Evolutionary conservation across 2,888 invertebrate species (phyloP), one percentile per base, ranked within the genome.

Genomic region (Pristionchus arcanus): DNA sequence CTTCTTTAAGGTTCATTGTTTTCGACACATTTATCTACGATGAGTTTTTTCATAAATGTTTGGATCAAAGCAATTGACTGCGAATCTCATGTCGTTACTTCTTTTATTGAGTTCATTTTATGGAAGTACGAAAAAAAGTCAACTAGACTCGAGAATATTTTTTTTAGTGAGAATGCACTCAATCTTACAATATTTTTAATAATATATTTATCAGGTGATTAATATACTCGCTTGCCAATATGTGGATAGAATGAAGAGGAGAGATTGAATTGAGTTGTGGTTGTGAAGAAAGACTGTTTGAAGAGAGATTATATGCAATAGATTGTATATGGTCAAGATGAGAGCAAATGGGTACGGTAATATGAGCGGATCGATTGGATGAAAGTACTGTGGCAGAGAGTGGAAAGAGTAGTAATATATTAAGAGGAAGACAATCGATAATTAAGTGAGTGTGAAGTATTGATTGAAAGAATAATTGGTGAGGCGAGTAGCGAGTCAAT

Each of bases 191-290:
- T n/a, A n/a, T n/a, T 63, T 63, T 74, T 74, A 74, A 74, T 31
- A 74, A n/a, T 19, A n/a, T 28, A 19, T 74, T 74, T 74, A 74
- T 74, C 74, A 28, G 74, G n/a, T 74, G 74, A 74, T 74, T 74
- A 74, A 74, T 31, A 31, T 74, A 74, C 74, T 74, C 74, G 74
- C 74, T 74, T 74, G 74, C 74, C 74, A 74, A 74, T 28, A 74
- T 74, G 74, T 28, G 34, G 74, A 74, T 74, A 31, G 74, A 74
- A 74, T 31, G 74, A 74, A 31, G 31, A 31, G 34, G 28, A 19
- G 28, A 19, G 28, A 28, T 74, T 25, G 74, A n/a, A 25, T 63
- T 2, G n/a, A n/a, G 63, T 21, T 63, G 63, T 15, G 63, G 63
- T 63, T 63, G 63, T 63, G 63, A 63, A 63, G 63, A 63, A 63